These are phyloP conservation scores for Tanytarsus gracilentus DNA, from an alignment of 2,888 invertebrate species.

Conservation along the genomic window DNA sequence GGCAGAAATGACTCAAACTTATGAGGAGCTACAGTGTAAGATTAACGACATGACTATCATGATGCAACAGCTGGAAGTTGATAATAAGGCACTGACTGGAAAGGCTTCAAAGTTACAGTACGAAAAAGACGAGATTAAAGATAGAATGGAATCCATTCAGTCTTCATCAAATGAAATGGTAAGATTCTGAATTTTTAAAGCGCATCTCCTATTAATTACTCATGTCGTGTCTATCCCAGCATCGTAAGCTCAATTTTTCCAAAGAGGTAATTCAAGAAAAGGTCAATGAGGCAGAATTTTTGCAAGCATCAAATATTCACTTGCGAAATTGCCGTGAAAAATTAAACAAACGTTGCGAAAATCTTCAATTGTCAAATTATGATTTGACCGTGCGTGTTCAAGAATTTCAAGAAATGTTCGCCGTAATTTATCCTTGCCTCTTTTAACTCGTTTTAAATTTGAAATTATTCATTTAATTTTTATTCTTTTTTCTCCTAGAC, in stretches of 20 bases:
- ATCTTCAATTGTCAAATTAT: background rate
- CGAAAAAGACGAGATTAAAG: constrained; percentile 45
- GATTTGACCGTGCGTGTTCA: background rate
- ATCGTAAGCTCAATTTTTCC: too few relatives aligned
- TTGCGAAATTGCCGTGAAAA: background rate
- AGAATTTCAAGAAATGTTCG: background rate
- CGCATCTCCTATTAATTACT: too few relatives aligned
- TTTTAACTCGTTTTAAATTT: background rate
- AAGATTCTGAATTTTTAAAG: too few relatives aligned
- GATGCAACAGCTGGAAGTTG: constrained; percentile 38
- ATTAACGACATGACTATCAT: background rate
- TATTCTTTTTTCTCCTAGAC: background rate
- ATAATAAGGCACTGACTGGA: constrained; percentile 39
- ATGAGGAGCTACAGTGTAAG: background rate
- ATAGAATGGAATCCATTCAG: constrained; percentile 44
- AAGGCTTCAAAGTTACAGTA: constrained; percentile 40
- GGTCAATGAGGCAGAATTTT: background rate
- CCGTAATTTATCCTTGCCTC: background rate
- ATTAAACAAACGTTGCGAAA: background rate
- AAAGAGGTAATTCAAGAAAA: background rate
- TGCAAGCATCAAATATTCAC: background rate
- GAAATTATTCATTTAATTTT: background rate
- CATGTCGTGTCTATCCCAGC: too few relatives aligned
- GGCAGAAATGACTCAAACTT: constrained; percentile 33
- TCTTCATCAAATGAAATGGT: too few relatives aligned